phyloP scores from a whole-genome alignment of 2,797 vertebrate genomes.

The Tympanoctomys barrerae region DNA sequence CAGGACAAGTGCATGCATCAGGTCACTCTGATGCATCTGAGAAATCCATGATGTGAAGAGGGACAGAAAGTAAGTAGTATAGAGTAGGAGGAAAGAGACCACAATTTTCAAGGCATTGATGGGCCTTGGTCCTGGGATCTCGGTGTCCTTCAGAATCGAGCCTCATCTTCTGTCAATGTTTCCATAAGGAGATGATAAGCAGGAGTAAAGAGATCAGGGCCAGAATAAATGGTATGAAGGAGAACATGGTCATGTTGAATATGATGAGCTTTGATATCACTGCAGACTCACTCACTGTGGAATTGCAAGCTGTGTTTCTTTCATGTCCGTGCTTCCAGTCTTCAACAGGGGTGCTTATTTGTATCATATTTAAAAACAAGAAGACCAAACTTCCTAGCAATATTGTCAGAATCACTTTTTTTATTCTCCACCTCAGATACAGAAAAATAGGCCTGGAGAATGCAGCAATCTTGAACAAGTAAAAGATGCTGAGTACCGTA shows the following conservation, averaged over 20 bases:
- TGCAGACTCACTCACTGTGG: neutral
- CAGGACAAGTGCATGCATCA: fast-evolving
- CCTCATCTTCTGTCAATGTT: slow-evolving; percentile 50
- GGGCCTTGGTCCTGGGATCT: slow-evolving; percentile 39
- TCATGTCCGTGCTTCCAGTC: neutral
- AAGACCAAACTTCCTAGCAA: slow-evolving; percentile 6
- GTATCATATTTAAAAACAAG: slow-evolving; percentile 11
- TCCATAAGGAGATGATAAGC: slow-evolving; percentile 51
- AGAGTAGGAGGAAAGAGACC: slow-evolving; percentile 57
- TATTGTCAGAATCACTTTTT: neutral
- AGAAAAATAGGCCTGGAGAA: slow-evolving; percentile 42
- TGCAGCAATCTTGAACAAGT: slow-evolving; percentile 58
- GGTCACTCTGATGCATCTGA: neutral
- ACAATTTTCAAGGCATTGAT: slow-evolving; percentile 44
- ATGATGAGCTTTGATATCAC: neutral
- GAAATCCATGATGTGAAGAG: neutral
- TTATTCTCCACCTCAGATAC: slow-evolving; percentile 58
- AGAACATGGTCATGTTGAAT: neutral
- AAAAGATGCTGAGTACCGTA: slow-evolving; percentile 34
- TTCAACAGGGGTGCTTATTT: neutral
- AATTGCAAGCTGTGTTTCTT: slow-evolving; percentile 26
- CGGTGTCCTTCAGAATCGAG: neutral
- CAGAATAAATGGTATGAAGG: neutral
- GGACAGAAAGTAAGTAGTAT: neutral
- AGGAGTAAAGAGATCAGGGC: neutral